These are phyloP conservation scores for Lepidotrigona ventralis DNA, from an alignment of 1,140 invertebrate species.

Conservation along the genomic window DNA sequence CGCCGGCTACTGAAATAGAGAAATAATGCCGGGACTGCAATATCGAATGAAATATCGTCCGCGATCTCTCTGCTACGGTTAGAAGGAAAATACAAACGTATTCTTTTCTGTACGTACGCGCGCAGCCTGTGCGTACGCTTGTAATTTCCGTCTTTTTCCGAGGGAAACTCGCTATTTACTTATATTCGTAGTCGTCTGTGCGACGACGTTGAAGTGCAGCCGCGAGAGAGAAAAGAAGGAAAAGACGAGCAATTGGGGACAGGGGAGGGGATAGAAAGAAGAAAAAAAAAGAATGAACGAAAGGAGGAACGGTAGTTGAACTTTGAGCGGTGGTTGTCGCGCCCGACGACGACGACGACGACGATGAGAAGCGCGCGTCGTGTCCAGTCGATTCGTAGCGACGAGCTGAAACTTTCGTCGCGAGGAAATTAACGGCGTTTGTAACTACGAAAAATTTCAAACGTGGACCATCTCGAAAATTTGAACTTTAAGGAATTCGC, in stretches of 20 bases:
- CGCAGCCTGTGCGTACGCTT: slow-evolving; percentile 3
- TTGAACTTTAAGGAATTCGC: neutral
- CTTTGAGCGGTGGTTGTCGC: neutral
- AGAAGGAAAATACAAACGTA: slow-evolving; percentile 62
- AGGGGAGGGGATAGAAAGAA: neutral
- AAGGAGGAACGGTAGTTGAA: neutral
- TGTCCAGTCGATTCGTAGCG: neutral
- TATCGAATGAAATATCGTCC: slow-evolving; percentile 76
- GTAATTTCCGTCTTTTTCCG: slow-evolving; percentile 51
- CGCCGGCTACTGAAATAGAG: slow-evolving; percentile 71
- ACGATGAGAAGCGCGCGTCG: neutral
- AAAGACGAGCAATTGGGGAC: neutral
- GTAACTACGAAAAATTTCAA: neutral
- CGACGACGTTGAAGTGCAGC: slow-evolving; percentile 8
- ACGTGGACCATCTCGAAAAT: no score
- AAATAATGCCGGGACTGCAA: slow-evolving; percentile 74
- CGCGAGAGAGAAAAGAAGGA: neutral
- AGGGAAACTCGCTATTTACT: slow-evolving; percentile 28
- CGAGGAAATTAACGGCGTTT: neutral
- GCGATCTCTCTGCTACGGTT: slow-evolving; percentile 55
- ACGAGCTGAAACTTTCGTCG: neutral
- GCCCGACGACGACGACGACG: neutral
- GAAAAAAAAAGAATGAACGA: neutral
- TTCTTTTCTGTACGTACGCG: slow-evolving; percentile 25
- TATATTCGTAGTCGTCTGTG: neutral